These are phyloP conservation scores for Mythimna ferrago DNA, from an alignment of 2,888 invertebrate species.

Conservation along the genomic window DNA sequence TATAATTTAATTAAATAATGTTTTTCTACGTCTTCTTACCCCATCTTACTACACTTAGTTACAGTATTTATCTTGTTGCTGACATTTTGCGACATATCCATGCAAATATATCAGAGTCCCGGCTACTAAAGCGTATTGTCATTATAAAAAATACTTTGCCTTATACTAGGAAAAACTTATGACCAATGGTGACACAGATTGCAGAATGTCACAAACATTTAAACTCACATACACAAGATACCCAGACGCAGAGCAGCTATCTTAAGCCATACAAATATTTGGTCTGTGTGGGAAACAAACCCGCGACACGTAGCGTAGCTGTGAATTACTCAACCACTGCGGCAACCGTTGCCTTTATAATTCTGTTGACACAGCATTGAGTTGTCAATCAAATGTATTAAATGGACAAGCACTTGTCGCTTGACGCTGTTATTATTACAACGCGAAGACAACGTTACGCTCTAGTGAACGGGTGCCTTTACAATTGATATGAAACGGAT, in stretches of 20 bases:
- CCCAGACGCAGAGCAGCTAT: too few relatives aligned
- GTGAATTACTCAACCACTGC: too few relatives aligned
- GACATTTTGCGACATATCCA: neutral
- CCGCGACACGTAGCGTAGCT: too few relatives aligned
- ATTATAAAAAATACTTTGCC: too few relatives aligned
- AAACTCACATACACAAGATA: too few relatives aligned
- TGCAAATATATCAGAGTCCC: neutral
- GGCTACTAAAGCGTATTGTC: slow-evolving; percentile 23
- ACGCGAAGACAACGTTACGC: slow-evolving; percentile 38
- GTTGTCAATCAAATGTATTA: neutral
- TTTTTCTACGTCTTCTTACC: too few relatives aligned
- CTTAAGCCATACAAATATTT: too few relatives aligned
- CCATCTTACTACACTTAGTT: neutral
- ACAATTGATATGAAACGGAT: slow-evolving; percentile 27
- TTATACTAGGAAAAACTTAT: too few relatives aligned
- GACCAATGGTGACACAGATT: too few relatives aligned
- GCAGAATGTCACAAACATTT: too few relatives aligned
- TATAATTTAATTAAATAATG: too few relatives aligned
- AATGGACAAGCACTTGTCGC: slow-evolving; percentile 8
- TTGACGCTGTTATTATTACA: slow-evolving; percentile 1
- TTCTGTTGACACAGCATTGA: slow-evolving; percentile 15
- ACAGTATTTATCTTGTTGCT: slow-evolving; percentile 18
- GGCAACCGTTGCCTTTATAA: neutral
- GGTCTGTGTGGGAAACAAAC: too few relatives aligned
- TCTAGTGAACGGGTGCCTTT: slow-evolving; percentile 32